A percentile compares a stretch with the other conserved stretches of the same genome.
phyloP scores from a whole-genome alignment of 2,888 invertebrate genomes.

The Dendrolimus pini region DNA sequence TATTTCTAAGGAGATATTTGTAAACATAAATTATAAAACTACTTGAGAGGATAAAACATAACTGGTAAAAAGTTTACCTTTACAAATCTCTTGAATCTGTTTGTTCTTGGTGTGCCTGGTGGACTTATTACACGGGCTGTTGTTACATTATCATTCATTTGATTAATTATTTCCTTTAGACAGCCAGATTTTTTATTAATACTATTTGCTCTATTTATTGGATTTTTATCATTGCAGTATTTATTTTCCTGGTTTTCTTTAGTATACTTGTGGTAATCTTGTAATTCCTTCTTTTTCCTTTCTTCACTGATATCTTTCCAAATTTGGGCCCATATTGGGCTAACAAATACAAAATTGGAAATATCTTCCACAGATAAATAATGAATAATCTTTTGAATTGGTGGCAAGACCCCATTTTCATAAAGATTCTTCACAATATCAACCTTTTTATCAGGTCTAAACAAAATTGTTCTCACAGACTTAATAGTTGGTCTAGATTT shows the following conservation, averaged over 20 bases:
- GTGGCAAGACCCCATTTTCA: slow-evolving; percentile 38
- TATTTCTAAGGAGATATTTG: no score
- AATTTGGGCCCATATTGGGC: slow-evolving; percentile 47
- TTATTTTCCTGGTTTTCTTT: slow-evolving; percentile 58
- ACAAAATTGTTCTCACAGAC: slow-evolving; percentile 28
- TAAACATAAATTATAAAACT: no score
- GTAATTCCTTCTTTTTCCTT: slow-evolving; percentile 38
- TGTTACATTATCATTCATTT: slow-evolving; percentile 24
- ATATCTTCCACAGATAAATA: slow-evolving; percentile 57
- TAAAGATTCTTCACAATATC: slow-evolving; percentile 57
- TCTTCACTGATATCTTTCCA: slow-evolving; percentile 45
- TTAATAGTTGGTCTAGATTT: slow-evolving; percentile 26
- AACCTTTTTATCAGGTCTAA: slow-evolving; percentile 54
- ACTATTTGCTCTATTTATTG: slow-evolving; percentile 23
- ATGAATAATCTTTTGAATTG: slow-evolving; percentile 49
- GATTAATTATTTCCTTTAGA: slow-evolving; percentile 54
- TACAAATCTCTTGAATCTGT: slow-evolving; percentile 51
- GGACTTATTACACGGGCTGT: slow-evolving; percentile 35
- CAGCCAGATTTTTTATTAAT: slow-evolving; percentile 26
- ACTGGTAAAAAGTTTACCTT: slow-evolving; percentile 33
- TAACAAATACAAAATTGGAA: slow-evolving; percentile 54
- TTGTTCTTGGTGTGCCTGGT: slow-evolving; percentile 56
- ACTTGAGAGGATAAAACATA: no score
- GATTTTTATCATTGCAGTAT: slow-evolving; percentile 20
- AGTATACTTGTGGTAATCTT: slow-evolving; percentile 35